These are phyloP conservation scores for Eupithecia exiguata DNA, from an alignment of 2,888 invertebrate species.

Conservation along the genomic window DNA sequence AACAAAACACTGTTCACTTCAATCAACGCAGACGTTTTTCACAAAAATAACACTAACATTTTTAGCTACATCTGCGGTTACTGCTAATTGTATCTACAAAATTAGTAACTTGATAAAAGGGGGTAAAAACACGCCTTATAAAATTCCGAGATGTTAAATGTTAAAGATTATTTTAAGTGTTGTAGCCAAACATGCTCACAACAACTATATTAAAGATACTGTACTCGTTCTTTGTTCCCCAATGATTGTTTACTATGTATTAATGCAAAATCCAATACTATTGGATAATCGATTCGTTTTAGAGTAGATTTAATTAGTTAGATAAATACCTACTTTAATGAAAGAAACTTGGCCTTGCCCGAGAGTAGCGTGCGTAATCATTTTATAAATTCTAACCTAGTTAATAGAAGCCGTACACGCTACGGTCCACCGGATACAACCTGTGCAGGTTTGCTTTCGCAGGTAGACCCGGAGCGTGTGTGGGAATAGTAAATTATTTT, in stretches of 20 bases:
- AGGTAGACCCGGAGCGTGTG: no score
- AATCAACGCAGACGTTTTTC: not conserved
- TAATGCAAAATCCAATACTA: not conserved
- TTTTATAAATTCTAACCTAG: not conserved
- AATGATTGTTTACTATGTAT: not conserved
- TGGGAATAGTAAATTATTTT: no score
- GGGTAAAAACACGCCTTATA: no score
- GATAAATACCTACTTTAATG: not conserved
- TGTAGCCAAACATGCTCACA: not conserved
- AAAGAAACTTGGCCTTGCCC: not conserved
- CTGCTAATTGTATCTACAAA: not conserved
- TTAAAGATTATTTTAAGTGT: not conserved
- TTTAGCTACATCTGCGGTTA: no score
- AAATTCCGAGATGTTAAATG: not conserved
- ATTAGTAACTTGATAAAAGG: not conserved
- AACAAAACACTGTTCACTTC: not conserved
- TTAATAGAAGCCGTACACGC: no score
- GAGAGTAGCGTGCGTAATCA: not conserved
- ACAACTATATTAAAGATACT: not conserved
- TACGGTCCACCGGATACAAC: no score
- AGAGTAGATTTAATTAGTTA: not conserved
- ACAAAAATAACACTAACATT: not conserved
- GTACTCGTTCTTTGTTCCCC: not conserved
- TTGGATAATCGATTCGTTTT: not conserved
- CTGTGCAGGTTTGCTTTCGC: no score